Evolutionary conservation across 2,113 vertebrate species (phyloP).

Genomic region (Astur gentilis): DNA sequence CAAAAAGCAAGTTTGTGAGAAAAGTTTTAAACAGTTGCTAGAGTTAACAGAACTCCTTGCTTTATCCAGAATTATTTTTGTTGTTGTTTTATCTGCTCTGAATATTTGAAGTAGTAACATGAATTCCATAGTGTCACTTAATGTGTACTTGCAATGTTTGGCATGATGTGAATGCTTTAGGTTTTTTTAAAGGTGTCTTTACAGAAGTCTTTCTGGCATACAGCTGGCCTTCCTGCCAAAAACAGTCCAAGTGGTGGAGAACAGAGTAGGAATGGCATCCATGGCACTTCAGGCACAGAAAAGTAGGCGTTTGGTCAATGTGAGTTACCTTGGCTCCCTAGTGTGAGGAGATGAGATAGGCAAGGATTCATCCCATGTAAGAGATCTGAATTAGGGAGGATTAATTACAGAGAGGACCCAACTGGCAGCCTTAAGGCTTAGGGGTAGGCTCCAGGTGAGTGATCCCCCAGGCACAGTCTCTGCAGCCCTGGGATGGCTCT

Average conservation of each 20-base stretch:
- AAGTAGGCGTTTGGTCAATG: not conserved
- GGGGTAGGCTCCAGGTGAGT: not conserved
- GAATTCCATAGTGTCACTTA: not conserved
- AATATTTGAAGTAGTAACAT: not conserved
- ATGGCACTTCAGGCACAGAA: not conserved
- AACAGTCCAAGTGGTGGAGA: not conserved
- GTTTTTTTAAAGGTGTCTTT: not conserved
- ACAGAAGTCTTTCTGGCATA: not conserved
- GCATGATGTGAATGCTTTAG: not conserved
- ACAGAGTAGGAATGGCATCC: not conserved
- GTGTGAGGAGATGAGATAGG: fast-evolving
- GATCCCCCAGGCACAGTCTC: not conserved
- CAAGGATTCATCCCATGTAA: not conserved
- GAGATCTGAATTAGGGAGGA: not conserved
- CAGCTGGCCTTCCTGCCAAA: not conserved
- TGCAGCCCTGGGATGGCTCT: not conserved
- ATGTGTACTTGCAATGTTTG: not conserved
- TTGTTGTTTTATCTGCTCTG: not conserved
- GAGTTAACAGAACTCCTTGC: not conserved
- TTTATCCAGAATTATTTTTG: not conserved
- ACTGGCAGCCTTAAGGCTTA: not conserved
- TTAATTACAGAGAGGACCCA: not conserved
- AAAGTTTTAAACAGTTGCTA: not conserved
- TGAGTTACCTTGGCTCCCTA: not conserved
- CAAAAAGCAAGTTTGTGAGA: not conserved